phyloP scores from a whole-genome alignment of 2,797 vertebrate species.

The Enteromius radiatus region DNA sequence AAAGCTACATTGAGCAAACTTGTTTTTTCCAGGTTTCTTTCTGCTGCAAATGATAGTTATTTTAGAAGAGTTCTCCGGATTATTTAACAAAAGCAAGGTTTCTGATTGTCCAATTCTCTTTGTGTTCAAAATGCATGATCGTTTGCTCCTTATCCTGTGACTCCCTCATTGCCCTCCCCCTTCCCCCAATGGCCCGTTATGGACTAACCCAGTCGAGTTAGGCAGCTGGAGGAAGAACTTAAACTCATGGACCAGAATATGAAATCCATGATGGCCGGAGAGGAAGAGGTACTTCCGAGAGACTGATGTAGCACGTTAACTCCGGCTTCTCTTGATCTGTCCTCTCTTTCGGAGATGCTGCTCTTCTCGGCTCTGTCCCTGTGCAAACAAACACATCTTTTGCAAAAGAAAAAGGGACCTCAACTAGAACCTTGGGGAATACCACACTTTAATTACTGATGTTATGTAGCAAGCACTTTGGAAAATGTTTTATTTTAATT shows the following conservation, averaged over 20 bases:
- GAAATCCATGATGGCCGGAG: constrained; percentile 96
- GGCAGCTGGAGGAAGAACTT: constrained; percentile 93
- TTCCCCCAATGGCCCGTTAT: constrained; percentile 59
- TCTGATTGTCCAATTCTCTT: constrained; percentile 59
- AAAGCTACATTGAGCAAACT: constrained; percentile 28
- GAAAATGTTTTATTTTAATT: background rate
- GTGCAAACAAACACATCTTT: constrained; percentile 31
- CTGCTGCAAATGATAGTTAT: background rate
- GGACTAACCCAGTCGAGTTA: constrained; percentile 87
- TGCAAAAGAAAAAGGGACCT: constrained; percentile 48
- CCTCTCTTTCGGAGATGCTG: constrained; percentile 57
- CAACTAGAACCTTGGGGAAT: constrained; percentile 42
- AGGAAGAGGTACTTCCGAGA: constrained; percentile 91
- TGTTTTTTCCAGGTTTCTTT: background rate
- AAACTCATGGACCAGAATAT: constrained; percentile 95
- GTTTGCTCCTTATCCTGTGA: constrained; percentile 66
- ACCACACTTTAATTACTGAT: background rate
- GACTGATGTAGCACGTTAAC: constrained; percentile 50
- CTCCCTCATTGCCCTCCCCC: constrained; percentile 29
- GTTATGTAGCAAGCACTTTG: background rate
- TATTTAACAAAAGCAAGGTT: constrained; percentile 62
- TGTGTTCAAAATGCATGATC: constrained; percentile 71
- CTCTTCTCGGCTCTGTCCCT: constrained; percentile 60
- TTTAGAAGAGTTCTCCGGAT: constrained; percentile 41
- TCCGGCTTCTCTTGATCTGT: constrained; percentile 45